phyloP scores from a whole-genome alignment of 2,797 vertebrate genomes.

The Toxotes lorentzi region DNA sequence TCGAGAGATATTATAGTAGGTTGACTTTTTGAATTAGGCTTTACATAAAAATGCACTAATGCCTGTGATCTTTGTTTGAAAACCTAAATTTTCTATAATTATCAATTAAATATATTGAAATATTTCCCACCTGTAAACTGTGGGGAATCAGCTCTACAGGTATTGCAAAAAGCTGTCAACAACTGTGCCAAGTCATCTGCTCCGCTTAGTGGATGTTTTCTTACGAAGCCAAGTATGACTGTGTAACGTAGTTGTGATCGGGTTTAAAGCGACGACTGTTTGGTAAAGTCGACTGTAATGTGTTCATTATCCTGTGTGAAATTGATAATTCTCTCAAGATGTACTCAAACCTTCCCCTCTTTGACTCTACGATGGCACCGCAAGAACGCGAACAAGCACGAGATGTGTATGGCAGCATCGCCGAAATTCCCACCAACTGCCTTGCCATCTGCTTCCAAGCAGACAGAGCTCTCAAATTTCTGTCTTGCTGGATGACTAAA shows the following conservation, averaged over 20 bases:
- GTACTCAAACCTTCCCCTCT: conserved; percentile 15
- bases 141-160: not conserved
- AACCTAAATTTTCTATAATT: not conserved
- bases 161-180: not conserved
- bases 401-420: conserved; percentile 65
- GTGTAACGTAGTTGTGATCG: conserved; percentile 9
- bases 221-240: not conserved
- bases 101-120: not conserved
- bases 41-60: not conserved
- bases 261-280: not conserved
- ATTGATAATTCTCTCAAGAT: conserved; percentile 25
- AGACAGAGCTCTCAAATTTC: conserved; percentile 61
- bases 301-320: conserved; percentile 32
- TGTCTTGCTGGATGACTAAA: conserved; percentile 64
- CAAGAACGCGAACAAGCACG: conserved; percentile 41
- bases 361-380: conserved; percentile 26
- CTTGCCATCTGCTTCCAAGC: conserved; percentile 81
- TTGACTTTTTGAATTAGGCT: not conserved
- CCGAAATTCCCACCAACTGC: conserved; percentile 83
- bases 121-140: not conserved
- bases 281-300: not conserved
- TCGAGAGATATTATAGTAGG: no score
- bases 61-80: not conserved
- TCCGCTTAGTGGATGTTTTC: not conserved
- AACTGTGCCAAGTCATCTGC: not conserved